These are phyloP conservation scores for Phaenicophaeus curvirostris DNA, from an alignment of 2,797 vertebrate species.

Conservation along the genomic window DNA sequence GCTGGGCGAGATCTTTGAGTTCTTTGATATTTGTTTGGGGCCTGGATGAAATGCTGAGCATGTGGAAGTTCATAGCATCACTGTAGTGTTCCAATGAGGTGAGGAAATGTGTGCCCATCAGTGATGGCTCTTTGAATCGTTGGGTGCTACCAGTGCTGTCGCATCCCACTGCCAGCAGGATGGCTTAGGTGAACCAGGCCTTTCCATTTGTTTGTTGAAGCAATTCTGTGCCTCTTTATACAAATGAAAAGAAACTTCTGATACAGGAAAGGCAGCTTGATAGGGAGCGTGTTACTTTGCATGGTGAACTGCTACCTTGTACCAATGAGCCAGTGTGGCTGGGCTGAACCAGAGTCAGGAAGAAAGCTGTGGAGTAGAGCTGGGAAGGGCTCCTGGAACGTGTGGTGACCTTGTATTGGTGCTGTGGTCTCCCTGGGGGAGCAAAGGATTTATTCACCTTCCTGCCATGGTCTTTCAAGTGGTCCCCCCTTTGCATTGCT, in stretches of 20 bases:
- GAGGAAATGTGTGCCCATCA: fast-evolving
- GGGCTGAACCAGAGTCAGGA: background rate
- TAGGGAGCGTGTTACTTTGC: fast-evolving
- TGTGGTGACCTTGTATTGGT: background rate
- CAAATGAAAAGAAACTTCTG: background rate
- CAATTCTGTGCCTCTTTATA: background rate
- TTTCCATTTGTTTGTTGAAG: background rate
- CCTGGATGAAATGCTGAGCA: background rate
- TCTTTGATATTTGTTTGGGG: background rate
- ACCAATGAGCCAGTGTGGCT: fast-evolving
- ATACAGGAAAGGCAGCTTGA: background rate
- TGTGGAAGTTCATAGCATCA: background rate
- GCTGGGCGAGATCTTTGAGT: background rate
- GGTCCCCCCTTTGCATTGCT: background rate
- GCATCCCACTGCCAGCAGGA: background rate
- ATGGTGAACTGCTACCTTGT: background rate
- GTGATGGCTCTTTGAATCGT: fast-evolving
- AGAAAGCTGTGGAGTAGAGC: background rate
- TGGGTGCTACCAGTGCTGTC: too few species aligned
- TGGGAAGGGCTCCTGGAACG: background rate
- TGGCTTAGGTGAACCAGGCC: background rate
- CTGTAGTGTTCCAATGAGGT: background rate
- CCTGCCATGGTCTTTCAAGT: fast-evolving
- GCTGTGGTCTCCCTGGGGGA: background rate
- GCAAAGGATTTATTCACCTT: background rate